Evolutionary conservation across 2,888 invertebrate genomes (phyloP).

Genomic region (Camponotus fellah): DNA sequence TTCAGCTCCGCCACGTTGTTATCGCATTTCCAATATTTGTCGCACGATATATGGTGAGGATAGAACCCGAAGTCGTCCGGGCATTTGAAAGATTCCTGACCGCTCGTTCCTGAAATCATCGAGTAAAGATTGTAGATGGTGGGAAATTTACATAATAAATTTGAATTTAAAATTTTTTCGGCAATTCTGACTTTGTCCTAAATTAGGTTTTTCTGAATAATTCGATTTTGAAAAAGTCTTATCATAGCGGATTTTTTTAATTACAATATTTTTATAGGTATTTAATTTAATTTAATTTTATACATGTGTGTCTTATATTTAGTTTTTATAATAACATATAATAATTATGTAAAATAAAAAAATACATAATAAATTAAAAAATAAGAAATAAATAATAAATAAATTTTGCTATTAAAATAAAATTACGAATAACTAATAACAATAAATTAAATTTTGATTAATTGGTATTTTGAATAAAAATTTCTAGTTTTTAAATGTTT

Average conservation of each 20-base stretch:
- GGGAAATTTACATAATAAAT: neutral
- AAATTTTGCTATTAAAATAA: neutral
- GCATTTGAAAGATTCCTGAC: conserved; percentile 96
- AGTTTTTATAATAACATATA: neutral
- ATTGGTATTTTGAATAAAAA: neutral
- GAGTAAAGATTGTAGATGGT: neutral
- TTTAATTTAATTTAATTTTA: neutral
- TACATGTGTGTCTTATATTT: neutral
- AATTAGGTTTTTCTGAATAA: neutral
- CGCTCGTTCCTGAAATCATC: conserved; percentile 85
- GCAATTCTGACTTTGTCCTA: neutral
- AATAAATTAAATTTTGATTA: conserved; percentile 7
- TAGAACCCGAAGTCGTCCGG: conserved; percentile 98
- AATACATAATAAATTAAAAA: no score
- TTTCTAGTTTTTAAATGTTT: neutral
- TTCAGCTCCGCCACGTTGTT: conserved; percentile 95
- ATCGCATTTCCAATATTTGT: conserved; percentile 98
- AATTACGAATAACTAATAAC: neutral
- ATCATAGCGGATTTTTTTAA: no score
- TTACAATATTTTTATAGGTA: no score
- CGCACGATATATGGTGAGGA: conserved; percentile 95
- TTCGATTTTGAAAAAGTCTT: neutral
- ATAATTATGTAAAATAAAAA: neutral
- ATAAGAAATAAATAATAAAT: neutral
- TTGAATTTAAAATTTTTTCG: neutral